Conservation (phyloP, 1,140 invertebrate genomes). For the Drosophila jambulina region DNA sequence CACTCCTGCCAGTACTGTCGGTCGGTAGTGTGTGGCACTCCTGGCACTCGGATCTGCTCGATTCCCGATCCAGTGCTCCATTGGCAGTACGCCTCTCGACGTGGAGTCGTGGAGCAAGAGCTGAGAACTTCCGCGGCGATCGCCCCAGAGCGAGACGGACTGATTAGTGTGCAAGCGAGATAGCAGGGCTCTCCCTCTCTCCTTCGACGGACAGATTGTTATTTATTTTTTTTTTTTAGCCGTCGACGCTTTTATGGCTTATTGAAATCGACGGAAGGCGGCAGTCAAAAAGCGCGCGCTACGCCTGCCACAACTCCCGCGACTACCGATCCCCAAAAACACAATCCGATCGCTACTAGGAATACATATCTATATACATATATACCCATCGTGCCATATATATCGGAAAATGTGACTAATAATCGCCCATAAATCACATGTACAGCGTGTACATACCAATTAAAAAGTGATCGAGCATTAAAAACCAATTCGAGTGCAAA, state of each 20-base stretch:
- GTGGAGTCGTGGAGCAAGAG: constrained; percentile 24
- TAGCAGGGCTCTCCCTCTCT: background rate
- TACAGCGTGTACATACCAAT: constrained; percentile 58
- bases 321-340: background rate
- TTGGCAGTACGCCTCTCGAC: constrained; percentile 44
- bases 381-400: constrained; percentile 3
- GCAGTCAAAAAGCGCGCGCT: constrained; percentile 72
- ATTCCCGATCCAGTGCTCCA: constrained; percentile 16
- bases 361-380: background rate
- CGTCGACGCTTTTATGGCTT: constrained; percentile 66
- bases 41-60: constrained; percentile 2
- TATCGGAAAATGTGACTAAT: constrained; percentile 48
- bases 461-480: constrained; percentile 80
- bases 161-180: constrained; percentile 37
- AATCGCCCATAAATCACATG: constrained; percentile 34
- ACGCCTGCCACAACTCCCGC: constrained; percentile 47
- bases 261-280: constrained; percentile 60
- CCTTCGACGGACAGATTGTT: constrained; percentile 32
- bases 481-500: constrained; percentile 74
- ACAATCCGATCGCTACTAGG: constrained; percentile 1
- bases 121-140: constrained; percentile 13
- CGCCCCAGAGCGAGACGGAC: constrained; percentile 1
- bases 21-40: background rate
- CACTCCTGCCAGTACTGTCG: constrained; percentile 14
- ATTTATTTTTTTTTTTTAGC: constrained; percentile 44